These are phyloP conservation scores for Zonitis immaculata DNA, from an alignment of 2,888 invertebrate genomes.

Conservation along the genomic window DNA sequence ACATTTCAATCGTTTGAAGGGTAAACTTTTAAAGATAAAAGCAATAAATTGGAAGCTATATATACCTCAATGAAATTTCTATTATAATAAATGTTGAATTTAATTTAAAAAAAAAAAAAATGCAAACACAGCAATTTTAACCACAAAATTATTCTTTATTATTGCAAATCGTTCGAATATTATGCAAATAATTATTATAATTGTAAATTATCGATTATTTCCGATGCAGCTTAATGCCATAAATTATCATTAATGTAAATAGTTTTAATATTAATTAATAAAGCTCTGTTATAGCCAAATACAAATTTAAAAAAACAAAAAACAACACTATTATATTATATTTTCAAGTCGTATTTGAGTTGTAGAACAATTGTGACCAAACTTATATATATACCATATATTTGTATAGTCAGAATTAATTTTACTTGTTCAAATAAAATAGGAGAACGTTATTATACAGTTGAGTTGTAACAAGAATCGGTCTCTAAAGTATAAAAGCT, in stretches of 20 bases:
- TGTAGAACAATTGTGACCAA: slow-evolving; percentile 6
- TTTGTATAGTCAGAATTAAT: slow-evolving; percentile 18
- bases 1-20: background rate
- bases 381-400: slow-evolving; percentile 5
- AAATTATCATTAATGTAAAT: background rate
- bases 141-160: background rate
- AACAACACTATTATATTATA: too few species aligned
- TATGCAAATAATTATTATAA: background rate
- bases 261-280: too few species aligned
- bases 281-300: too few species aligned
- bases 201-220: background rate
- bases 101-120: background rate
- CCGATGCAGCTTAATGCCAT: too few species aligned
- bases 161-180: background rate
- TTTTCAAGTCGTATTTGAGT: background rate
- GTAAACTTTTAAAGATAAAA: background rate
- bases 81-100: background rate
- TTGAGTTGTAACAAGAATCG: background rate
- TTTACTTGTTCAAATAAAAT: slow-evolving; percentile 14
- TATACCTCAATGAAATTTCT: background rate
- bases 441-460: background rate
- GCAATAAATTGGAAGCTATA: background rate
- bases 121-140: background rate
- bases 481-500: background rate
- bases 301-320: too few species aligned